Conservation (phyloP, 2,113 vertebrate genomes). For the Prochilodus magdalenae region DNA sequence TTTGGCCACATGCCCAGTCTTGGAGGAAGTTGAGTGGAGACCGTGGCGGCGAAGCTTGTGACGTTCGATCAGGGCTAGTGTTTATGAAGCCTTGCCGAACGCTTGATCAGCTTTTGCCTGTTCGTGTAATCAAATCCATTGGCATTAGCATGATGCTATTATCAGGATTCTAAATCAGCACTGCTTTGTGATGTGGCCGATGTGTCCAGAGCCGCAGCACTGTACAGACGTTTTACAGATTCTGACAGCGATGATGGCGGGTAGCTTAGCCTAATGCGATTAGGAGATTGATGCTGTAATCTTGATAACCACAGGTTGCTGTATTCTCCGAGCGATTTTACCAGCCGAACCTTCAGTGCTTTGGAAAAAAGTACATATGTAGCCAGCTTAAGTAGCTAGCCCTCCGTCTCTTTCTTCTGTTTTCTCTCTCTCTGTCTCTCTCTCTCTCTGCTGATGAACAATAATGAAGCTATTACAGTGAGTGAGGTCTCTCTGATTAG, state of each 20-base stretch:
- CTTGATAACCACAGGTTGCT: not conserved
- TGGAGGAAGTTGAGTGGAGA: not conserved
- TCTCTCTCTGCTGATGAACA: slow-evolving; percentile 11
- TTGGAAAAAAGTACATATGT: not conserved
- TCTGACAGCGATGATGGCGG: not conserved
- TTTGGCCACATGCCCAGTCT: not conserved
- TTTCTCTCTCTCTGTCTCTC: not conserved
- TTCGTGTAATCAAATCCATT: not conserved
- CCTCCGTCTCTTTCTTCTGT: no score
- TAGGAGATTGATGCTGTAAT: not conserved
- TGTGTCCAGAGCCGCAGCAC: not conserved
- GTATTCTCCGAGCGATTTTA: not conserved
- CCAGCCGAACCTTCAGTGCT: not conserved
- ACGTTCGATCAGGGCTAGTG: not conserved
- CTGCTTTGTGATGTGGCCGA: not conserved
- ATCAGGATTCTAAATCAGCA: not conserved
- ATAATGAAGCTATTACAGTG: slow-evolving; percentile 35
- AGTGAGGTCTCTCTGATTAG: slow-evolving; percentile 24
- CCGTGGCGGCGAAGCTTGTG: not conserved
- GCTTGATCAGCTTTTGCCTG: not conserved
- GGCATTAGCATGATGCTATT: not conserved
- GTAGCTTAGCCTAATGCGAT: not conserved
- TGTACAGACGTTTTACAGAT: not conserved
- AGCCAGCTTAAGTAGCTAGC: not conserved
- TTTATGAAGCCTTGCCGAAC: not conserved